Evolutionary conservation across 2,797 vertebrate species (phyloP).

Genomic region (Argentina silus): DNA sequence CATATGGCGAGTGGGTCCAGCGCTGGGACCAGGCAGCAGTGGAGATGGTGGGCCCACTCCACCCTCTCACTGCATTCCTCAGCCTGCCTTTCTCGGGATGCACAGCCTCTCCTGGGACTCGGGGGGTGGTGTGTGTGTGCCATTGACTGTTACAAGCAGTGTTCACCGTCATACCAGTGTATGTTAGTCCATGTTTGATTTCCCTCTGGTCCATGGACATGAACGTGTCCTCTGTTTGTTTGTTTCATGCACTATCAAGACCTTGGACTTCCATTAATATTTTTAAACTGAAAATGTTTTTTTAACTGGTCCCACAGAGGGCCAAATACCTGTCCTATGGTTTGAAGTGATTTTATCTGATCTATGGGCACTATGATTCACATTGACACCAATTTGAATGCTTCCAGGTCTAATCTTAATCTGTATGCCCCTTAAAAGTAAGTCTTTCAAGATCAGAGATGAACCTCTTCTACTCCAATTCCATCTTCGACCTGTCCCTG

Average conservation of each 20-base stretch:
- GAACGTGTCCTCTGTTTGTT: conserved; percentile 33
- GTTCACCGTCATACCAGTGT: conserved; percentile 66
- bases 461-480: conserved; percentile 56
- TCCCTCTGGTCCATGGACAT: conserved; percentile 38
- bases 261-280: conserved; percentile 52
- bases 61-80: conserved; percentile 57
- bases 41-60: conserved; percentile 37
- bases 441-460: conserved; percentile 49
- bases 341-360: conserved; percentile 62
- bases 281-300: conserved; percentile 54
- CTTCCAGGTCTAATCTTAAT: conserved; percentile 46
- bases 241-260: conserved; percentile 60
- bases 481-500: conserved; percentile 57
- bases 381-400: conserved; percentile 17
- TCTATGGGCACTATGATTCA: conserved; percentile 54
- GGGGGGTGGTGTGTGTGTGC: conserved; percentile 69
- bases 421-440: conserved; percentile 29
- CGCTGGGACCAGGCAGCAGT: conserved; percentile 25
- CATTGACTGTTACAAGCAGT: conserved; percentile 80
- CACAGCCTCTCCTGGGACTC: conserved; percentile 45
- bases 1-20: conserved; percentile 34
- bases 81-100: conserved; percentile 64
- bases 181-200: conserved; percentile 45
- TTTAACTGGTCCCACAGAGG: conserved; percentile 55
- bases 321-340: conserved; percentile 49